phyloP scores from a whole-genome alignment of 2,113 vertebrate species.

The Oncorhynchus kisutch region DNA sequence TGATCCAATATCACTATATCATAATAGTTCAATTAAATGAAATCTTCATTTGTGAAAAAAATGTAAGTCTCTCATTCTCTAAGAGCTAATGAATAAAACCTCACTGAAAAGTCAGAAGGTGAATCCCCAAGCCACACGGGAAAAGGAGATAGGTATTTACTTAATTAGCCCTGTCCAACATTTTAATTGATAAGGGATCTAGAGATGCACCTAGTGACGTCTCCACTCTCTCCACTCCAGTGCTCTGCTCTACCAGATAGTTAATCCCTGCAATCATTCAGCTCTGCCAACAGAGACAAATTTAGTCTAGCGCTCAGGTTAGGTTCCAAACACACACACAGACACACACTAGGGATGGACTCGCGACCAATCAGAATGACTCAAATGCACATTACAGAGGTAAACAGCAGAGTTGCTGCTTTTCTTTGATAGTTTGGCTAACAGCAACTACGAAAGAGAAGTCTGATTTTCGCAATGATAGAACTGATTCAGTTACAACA shows the following conservation, averaged over 20 bases:
- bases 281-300: constrained; percentile 12
- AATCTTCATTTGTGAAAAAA: too few relatives aligned
- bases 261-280: constrained; percentile 23
- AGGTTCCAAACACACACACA: not conserved
- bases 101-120: constrained; percentile 19
- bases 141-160: not conserved
- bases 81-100: constrained; percentile 13
- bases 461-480: too few relatives aligned
- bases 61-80: not conserved
- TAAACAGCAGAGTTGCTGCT: too few relatives aligned
- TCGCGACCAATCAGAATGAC: too few relatives aligned
- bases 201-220: constrained; percentile 1
- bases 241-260: not conserved
- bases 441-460: too few relatives aligned
- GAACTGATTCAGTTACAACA: too few relatives aligned
- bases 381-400: too few relatives aligned
- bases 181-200: constrained; percentile 40
- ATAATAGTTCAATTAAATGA: too few relatives aligned
- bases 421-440: too few relatives aligned
- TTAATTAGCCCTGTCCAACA: constrained; percentile 27
- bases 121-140: not conserved
- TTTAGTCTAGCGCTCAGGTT: not conserved
- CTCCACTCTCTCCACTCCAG: constrained; percentile 21
- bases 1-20: not conserved
- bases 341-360: not conserved